Percentiles rank a stretch among this genome's conserved stretches.
Conservation (phyloP, 2,888 invertebrate genomes). For the Lepidonotus clava region DNA sequence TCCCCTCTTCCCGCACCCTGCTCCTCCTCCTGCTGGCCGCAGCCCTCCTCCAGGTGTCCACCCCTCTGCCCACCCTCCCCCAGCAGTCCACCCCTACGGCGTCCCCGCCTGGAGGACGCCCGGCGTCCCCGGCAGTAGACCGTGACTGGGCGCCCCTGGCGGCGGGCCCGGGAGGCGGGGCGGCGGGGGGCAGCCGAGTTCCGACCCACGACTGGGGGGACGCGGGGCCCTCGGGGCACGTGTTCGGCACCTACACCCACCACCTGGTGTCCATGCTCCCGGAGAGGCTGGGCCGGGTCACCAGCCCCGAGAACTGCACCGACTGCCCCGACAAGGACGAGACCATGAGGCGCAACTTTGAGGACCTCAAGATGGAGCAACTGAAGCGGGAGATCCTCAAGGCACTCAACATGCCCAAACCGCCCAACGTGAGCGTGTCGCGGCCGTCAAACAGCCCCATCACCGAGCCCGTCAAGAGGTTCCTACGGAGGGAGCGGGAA, state of each 20-base stretch:
- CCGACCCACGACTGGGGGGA: not conserved
- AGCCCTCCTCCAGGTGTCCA: not conserved
- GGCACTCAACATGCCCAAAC: not conserved
- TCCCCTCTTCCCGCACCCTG: not conserved
- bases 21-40: not conserved
- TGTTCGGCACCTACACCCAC: not conserved
- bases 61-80: not conserved
- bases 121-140: not conserved
- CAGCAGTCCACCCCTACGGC: not conserved
- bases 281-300: not conserved
- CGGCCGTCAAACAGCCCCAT: not conserved
- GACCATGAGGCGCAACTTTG: not conserved
- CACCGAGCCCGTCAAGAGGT: not conserved
- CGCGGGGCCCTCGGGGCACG: not conserved
- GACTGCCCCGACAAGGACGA: not conserved
- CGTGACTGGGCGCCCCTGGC: not conserved
- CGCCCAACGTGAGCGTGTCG: not conserved
- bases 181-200: not conserved
- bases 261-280: not conserved
- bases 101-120: not conserved
- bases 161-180: not conserved
- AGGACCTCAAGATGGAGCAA: constrained; percentile 14
- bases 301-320: not conserved
- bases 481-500: constrained; percentile 12
- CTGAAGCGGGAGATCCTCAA: not conserved